phyloP scores from a whole-genome alignment of 2,797 vertebrate species.

The Spondyliosoma cantharus region DNA sequence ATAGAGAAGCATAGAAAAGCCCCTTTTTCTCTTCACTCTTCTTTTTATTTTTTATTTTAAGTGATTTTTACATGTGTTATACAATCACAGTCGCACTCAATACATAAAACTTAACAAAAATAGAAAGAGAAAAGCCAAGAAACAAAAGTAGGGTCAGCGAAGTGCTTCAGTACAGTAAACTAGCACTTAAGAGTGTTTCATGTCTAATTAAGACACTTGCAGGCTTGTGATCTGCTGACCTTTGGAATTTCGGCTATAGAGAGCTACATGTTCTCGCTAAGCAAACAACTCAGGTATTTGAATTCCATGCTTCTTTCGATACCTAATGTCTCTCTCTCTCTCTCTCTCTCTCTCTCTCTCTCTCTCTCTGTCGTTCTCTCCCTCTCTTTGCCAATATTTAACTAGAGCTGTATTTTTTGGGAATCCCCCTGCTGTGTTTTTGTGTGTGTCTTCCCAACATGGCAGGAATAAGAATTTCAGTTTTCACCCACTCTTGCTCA shows the following conservation, averaged over 20 bases:
- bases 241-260: conserved; percentile 70
- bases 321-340: conserved; percentile 19
- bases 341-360: conserved; percentile 15
- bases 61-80: no score
- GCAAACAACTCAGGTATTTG: conserved; percentile 65
- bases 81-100: no score
- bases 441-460: conserved; percentile 18
- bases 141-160: no score
- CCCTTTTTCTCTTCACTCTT: no score
- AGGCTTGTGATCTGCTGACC: conserved; percentile 63
- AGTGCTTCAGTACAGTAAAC: no score
- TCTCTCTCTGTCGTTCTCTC: conserved; percentile 20
- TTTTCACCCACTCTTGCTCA: conserved; percentile 5
- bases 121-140: no score
- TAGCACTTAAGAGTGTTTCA: neutral
- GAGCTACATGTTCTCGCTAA: conserved; percentile 54
- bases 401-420: conserved; percentile 47
- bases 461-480: conserved; percentile 1
- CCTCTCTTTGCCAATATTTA: conserved; percentile 65
- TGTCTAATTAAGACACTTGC: neutral
- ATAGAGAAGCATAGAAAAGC: no score
- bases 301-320: conserved; percentile 25
- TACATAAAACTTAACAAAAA: no score
- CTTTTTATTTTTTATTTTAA: no score
- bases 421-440: conserved; percentile 47